Percentiles rank a stretch among this genome's conserved stretches.
Evolutionary conservation across 1,140 invertebrate genomes (phyloP).

Genomic region (Leptinotarsa texana): DNA sequence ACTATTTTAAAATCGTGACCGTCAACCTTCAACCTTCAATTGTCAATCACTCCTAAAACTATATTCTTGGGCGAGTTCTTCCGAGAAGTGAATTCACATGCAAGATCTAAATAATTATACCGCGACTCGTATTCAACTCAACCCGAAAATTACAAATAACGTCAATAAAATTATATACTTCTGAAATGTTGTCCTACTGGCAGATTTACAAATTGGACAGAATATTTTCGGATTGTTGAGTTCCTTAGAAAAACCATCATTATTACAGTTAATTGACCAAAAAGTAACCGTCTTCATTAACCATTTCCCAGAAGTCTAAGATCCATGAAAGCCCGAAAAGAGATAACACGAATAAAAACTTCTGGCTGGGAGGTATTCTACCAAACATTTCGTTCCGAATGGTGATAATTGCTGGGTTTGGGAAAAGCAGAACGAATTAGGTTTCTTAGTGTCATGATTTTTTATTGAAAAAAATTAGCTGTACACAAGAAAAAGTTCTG

Average conservation of each 20-base stretch:
- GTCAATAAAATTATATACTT: background rate
- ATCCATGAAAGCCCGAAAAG: background rate
- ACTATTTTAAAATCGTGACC: too few species aligned
- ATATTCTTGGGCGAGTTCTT: background rate
- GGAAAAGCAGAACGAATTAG: background rate
- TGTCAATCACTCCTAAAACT: too few species aligned
- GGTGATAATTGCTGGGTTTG: background rate
- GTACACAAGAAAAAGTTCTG: too few species aligned
- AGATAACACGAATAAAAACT: conserved; percentile 6
- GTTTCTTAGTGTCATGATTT: background rate
- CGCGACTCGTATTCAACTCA: background rate
- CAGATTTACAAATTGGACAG: background rate
- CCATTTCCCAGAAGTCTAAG: background rate
- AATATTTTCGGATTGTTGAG: background rate
- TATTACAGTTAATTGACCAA: conserved; percentile 1
- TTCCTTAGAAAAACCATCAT: background rate
- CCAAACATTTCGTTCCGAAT: background rate
- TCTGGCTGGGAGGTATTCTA: background rate
- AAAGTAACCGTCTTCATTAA: background rate
- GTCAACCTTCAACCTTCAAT: too few species aligned
- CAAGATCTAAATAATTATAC: background rate
- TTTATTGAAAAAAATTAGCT: too few species aligned
- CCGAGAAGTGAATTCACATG: background rate
- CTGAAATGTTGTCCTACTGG: conserved; percentile 2
- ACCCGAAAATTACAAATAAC: background rate